Evolutionary conservation across 2,888 invertebrate species (phyloP), one percentile per base, ranked within the genome.

Genomic region (Nezara viridula): DNA sequence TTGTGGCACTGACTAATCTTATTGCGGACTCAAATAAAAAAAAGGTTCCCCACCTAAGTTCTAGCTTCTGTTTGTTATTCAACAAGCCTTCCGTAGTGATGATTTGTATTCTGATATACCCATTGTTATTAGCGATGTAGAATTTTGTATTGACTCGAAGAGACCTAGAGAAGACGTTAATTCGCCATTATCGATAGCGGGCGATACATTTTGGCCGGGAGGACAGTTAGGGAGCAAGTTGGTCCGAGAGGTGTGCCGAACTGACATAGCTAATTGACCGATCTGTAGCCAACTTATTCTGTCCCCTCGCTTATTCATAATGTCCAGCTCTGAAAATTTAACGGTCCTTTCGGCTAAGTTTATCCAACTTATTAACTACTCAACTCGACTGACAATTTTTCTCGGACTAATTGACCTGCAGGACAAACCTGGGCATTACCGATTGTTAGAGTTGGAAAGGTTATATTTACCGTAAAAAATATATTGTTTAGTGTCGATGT

Each of bases 251-350:
- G 44, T 47, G 81, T 6, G 44, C n/a, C 81, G 24, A 81, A 47
- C 44, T 81, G 81, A 81, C 81, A 44, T n/a, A 24, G 19, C 81
- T 81, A 81, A 81, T 81, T 81, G 81, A 81, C 12, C 81, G 81
- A 81, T 81, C 81, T 81, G 44, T 47, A 81, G 16, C 44, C 44
- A 81, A 81, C 81, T 81, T 81, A n/a, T 7, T 14, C 27, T 10
- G 9, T n/a, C 55, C n/a, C 55, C 19, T 73, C 40, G 81, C n/a
- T 81, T 44, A 81, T 81, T 81, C 81, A 81, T 81, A 44, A 44
- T n/a, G 12, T n/a, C 44, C n/a, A n/a, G 24, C 9, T 3, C 44
- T 44, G 81, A n/a, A 44, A 81, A 81, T 81, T 81, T 81, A 44
- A 81, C 81, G 12, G 14, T n/a, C 81, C 81, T 47, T n/a, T 37